A percentile compares a stretch with the other conserved stretches of the same genome.
Conservation (phyloP, 2,888 invertebrate species). For the Xylota sylvarum region DNA sequence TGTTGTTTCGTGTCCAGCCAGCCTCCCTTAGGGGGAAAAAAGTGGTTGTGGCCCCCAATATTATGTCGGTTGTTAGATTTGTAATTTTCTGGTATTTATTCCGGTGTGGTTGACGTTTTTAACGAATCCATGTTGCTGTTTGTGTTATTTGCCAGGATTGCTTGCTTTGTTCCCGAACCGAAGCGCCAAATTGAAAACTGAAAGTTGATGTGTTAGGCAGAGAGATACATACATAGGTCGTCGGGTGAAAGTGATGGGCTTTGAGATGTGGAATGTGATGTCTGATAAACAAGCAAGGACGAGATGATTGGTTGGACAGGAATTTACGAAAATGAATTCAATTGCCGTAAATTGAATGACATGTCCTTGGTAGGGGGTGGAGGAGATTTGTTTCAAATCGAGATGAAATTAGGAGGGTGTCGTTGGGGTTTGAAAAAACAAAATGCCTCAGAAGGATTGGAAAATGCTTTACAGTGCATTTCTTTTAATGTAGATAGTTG, state of each 20-base stretch:
- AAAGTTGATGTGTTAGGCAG: slow-evolving; percentile 48
- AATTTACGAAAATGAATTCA: slow-evolving; percentile 40
- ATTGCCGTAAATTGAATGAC: slow-evolving; percentile 51
- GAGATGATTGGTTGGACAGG: slow-evolving; percentile 44
- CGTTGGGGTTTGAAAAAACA: too few relatives aligned
- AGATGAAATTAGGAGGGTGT: background rate
- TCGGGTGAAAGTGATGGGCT: slow-evolving; percentile 65
- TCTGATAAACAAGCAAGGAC: slow-evolving; percentile 31
- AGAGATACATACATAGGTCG: slow-evolving; percentile 1
- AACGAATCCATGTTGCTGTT: slow-evolving; percentile 72
- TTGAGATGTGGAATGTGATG: slow-evolving; percentile 9
- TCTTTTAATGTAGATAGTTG: too few relatives aligned
- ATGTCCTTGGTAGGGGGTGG: background rate
- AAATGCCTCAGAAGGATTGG: too few relatives aligned
- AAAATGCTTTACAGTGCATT: too few relatives aligned
- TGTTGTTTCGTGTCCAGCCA: slow-evolving; percentile 6
- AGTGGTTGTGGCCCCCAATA: slow-evolving; percentile 5
- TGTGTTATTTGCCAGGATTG: slow-evolving; percentile 57
- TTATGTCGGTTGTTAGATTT: slow-evolving; percentile 65
- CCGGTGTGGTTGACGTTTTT: slow-evolving; percentile 75
- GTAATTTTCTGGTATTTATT: slow-evolving; percentile 76
- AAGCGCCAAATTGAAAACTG: slow-evolving; percentile 67
- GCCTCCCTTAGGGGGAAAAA: slow-evolving; percentile 20
- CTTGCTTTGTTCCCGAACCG: slow-evolving; percentile 40
- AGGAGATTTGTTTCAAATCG: background rate